Evolutionary conservation across 2,113 vertebrate species (phyloP), one percentile per base, ranked within the genome.

Genomic region (Grammomys surdaster): DNA sequence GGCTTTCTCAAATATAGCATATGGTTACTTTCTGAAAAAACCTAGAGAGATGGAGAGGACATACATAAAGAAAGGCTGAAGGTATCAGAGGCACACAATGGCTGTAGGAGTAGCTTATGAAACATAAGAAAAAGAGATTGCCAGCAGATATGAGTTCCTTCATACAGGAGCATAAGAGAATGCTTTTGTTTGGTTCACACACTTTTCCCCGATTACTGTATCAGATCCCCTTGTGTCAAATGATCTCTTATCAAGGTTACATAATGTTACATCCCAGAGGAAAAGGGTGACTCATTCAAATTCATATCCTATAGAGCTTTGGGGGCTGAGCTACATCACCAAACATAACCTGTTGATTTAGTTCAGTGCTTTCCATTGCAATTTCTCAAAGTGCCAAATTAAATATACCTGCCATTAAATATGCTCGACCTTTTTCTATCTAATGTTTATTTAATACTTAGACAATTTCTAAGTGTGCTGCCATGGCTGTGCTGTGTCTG

Each of bases 321-420:
- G 60, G 26, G 1, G 20, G 6, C 28, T 56, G 10, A n/a, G n/a
- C 28, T 48, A 76, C 48, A 90, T 26, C 26, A 14, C 5, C 19
- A 82, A 1, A 0, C 0, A 14, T 16, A 14, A 0, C 28, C n/a
- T 26, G 17, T 17, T 26, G 14, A 80, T 10, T 51, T 56, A 43
- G 20, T 19, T 40, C 4, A 33, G 26, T 10, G 3, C 6, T 82
- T 85, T 94, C 78, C 48, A 36, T 36, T 40, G 5, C 6, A 46
- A 51, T 80, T 6, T 84, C 22, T 58, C 19, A 8, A 81, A n/a
- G 31, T 80, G 36, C 24, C 2, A 36, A 54, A 14, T 67, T 33
- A 73, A 56, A 14, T 33, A 19, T 1, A 60, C 16, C 13, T 13
- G 12, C 51, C 20, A 11, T 36, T 43, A 2, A 28, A 51, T 20